These are phyloP conservation scores for Nansenia antarctica DNA, from an alignment of 2,113 vertebrate genomes.

Conservation along the genomic window DNA sequence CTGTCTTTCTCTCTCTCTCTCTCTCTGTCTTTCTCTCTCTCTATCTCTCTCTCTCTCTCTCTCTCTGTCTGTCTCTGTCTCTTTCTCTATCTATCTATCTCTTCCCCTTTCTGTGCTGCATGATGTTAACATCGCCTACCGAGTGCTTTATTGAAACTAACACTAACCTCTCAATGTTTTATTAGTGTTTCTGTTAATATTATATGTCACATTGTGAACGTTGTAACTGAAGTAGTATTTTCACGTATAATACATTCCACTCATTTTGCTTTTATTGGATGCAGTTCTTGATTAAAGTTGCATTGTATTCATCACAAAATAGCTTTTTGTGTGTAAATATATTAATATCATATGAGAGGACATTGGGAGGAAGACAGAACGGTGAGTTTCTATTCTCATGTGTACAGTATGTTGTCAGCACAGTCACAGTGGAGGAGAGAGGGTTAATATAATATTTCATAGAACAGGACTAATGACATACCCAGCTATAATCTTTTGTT, in stretches of 20 bases:
- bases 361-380: slow-evolving; percentile 10
- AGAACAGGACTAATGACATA: too few species aligned
- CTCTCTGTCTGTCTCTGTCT: slow-evolving; percentile 29
- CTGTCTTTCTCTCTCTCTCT: slow-evolving; percentile 36
- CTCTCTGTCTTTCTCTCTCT: slow-evolving; percentile 19
- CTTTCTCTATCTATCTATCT: slow-evolving; percentile 25
- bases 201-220: slow-evolving; percentile 45
- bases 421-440: too few species aligned
- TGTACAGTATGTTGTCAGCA: too few species aligned
- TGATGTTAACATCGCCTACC: slow-evolving; percentile 58
- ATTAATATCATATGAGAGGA: slow-evolving; percentile 1
- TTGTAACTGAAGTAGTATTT: slow-evolving; percentile 37
- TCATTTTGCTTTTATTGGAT: slow-evolving; percentile 61
- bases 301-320: slow-evolving; percentile 53
- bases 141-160: slow-evolving; percentile 57
- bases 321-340: slow-evolving; percentile 34
- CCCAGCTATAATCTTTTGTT: background rate
- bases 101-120: slow-evolving; percentile 54
- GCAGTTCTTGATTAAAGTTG: slow-evolving; percentile 61
- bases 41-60: slow-evolving; percentile 40
- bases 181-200: slow-evolving; percentile 40
- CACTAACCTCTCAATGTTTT: slow-evolving; percentile 57
- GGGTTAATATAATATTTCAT: too few species aligned
- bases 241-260: slow-evolving; percentile 36
- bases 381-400: slow-evolving; percentile 45